Conservation (phyloP, 2,888 invertebrate genomes). For the Phortica magna region DNA sequence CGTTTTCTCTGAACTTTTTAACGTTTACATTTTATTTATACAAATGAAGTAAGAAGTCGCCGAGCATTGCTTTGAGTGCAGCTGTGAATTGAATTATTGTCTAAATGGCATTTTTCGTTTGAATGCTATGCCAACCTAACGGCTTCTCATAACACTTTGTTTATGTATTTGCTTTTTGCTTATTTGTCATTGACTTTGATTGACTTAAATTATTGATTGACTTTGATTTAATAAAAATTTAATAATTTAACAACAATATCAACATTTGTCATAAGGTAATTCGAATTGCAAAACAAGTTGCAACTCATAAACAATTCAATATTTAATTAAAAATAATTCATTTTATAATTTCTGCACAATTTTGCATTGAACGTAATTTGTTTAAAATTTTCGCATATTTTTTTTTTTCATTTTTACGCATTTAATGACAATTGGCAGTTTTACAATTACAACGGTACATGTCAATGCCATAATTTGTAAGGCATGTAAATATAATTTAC, state of each 20-base stretch:
- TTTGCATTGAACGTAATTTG: neutral
- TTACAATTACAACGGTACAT: conserved; percentile 1
- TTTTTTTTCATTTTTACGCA: neutral
- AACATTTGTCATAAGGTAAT: neutral
- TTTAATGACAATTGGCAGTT: conserved; percentile 12
- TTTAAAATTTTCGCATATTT: neutral
- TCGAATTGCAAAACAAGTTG: neutral
- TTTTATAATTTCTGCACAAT: conserved; percentile 55
- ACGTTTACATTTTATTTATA: neutral
- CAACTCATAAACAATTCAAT: conserved; percentile 12
- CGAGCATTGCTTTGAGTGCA: neutral
- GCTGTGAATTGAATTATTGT: conserved; percentile 9
- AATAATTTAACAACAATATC: neutral
- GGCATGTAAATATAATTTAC: neutral
- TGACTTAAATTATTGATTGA: too few relatives aligned
- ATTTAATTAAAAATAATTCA: conserved; percentile 63
- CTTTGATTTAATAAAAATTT: too few relatives aligned
- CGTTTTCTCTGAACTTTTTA: neutral
- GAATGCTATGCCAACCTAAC: too few relatives aligned
- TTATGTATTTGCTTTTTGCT: too few relatives aligned
- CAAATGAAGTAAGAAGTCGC: neutral
- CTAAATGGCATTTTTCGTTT: neutral
- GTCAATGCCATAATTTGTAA: conserved; percentile 26
- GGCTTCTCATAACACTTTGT: too few relatives aligned
- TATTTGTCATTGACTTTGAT: too few relatives aligned